These are phyloP conservation scores for Pungitius pungitius DNA, from an alignment of 2,113 vertebrate genomes.

Conservation along the genomic window DNA sequence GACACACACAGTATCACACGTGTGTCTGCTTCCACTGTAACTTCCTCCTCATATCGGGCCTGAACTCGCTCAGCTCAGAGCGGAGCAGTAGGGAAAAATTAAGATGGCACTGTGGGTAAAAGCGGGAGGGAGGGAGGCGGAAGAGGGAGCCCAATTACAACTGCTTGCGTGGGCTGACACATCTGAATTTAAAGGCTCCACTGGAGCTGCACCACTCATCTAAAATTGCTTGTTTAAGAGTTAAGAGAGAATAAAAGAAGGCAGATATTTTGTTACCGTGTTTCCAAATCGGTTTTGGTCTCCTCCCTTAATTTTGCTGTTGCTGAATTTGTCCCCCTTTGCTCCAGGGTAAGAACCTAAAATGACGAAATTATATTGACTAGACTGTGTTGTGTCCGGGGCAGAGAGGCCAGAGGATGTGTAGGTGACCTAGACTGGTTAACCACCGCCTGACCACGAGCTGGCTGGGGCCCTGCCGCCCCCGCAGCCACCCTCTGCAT, in stretches of 20 bases:
- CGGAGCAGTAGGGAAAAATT: conserved; percentile 28
- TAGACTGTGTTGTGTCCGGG: conserved; percentile 82
- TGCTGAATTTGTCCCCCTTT: conserved; percentile 79
- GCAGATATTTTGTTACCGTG: conserved; percentile 71
- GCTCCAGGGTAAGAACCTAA: conserved; percentile 76
- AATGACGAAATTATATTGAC: conserved; percentile 87
- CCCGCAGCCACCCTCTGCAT: conserved; percentile 67
- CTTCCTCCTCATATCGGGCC: conserved; percentile 7
- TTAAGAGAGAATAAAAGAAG: conserved; percentile 43
- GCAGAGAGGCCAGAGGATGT: conserved; percentile 79
- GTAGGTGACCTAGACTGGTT: conserved; percentile 81
- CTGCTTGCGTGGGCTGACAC: conserved; percentile 77
- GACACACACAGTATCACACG: conserved; percentile 15
- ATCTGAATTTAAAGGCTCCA: conserved; percentile 73
- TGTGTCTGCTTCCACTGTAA: background rate
- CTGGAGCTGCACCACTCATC: conserved; percentile 64
- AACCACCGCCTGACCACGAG: conserved; percentile 69
- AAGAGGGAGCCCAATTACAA: conserved; percentile 72
- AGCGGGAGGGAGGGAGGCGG: conserved; percentile 27
- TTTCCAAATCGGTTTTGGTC: conserved; percentile 70
- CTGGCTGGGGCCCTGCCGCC: conserved; percentile 66
- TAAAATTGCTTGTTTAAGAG: conserved; percentile 72
- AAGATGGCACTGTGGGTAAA: conserved; percentile 46
- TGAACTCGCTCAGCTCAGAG: conserved; percentile 14
- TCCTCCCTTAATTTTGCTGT: conserved; percentile 67